Evolutionary conservation across 2,113 vertebrate genomes (phyloP).

Genomic region (Blennius ocellaris): DNA sequence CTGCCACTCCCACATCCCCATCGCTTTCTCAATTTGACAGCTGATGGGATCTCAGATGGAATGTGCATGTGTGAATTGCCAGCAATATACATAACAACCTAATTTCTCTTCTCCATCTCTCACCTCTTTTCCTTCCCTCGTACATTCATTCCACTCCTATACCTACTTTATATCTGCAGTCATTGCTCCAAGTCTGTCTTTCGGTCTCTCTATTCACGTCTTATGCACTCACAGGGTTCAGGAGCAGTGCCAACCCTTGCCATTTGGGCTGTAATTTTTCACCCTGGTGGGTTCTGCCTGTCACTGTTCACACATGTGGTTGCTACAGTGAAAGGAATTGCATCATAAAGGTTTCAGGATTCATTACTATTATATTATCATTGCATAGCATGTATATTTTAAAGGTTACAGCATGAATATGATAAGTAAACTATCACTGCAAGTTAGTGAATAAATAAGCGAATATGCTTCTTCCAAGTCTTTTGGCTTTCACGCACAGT

Average conservation of each 20-base stretch:
- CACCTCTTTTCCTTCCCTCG: conserved; percentile 46
- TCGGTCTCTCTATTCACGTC: conserved; percentile 20
- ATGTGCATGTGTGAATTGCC: conserved; percentile 79
- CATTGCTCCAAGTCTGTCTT: conserved; percentile 38
- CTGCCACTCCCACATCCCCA: conserved; percentile 74
- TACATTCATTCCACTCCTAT: conserved; percentile 45
- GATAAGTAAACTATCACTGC: not conserved
- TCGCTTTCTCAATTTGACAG: conserved; percentile 83
- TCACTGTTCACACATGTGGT: conserved; percentile 10
- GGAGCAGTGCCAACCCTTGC: conserved; percentile 26
- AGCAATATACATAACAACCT: conserved; percentile 81
- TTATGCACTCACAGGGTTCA: conserved; percentile 39
- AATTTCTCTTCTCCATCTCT: conserved; percentile 74
- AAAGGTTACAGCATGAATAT: not conserved
- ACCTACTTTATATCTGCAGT: conserved; percentile 49
- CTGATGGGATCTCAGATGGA: conserved; percentile 83
- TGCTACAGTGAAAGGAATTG: not conserved
- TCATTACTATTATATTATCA: not conserved
- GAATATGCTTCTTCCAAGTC: not conserved
- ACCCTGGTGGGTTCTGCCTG: conserved; percentile 17
- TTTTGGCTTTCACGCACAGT: not conserved
- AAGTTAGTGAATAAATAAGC: not conserved
- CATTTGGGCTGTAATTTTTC: conserved; percentile 36
- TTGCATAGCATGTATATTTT: not conserved
- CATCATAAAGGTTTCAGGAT: not conserved